These are phyloP conservation scores for Spermophilus dauricus DNA, from an alignment of 2,113 vertebrate genomes.

Conservation along the genomic window DNA sequence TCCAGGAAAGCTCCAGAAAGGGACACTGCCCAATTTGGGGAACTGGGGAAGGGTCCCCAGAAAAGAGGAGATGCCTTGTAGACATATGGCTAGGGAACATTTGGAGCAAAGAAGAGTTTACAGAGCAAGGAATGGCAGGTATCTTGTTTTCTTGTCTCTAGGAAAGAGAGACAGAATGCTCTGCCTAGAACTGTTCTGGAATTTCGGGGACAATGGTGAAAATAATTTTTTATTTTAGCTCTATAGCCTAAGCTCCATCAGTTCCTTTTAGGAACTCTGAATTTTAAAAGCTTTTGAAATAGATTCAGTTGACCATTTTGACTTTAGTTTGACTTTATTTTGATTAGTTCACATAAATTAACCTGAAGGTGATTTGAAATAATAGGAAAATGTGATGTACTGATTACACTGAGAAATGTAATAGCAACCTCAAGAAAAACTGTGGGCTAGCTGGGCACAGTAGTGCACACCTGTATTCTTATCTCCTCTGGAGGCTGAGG, in stretches of 20 bases:
- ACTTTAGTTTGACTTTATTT: constrained; percentile 25
- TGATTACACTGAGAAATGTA: not conserved
- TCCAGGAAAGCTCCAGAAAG: not conserved
- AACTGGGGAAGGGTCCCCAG: not conserved
- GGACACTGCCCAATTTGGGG: not conserved
- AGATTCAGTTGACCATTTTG: not conserved
- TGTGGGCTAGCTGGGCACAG: too few relatives aligned
- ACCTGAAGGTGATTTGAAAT: constrained; percentile 18
- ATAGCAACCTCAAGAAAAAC: not conserved
- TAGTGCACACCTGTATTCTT: not conserved
- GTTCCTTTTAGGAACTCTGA: not conserved
- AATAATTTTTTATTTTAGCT: not conserved
- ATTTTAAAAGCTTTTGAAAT: not conserved
- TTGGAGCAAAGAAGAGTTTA: not conserved
- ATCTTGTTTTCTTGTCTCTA: not conserved
- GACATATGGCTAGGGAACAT: not conserved
- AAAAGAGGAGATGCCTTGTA: not conserved
- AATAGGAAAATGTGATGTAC: not conserved
- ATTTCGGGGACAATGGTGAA: not conserved
- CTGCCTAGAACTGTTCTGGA: not conserved
- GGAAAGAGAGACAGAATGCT: not conserved
- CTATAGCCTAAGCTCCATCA: not conserved
- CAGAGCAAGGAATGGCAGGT: not conserved
- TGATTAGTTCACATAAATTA: not conserved
- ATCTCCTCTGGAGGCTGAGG: not conserved